phyloP scores from a whole-genome alignment of 2,797 vertebrate genomes.

The Podargus strigoides region DNA sequence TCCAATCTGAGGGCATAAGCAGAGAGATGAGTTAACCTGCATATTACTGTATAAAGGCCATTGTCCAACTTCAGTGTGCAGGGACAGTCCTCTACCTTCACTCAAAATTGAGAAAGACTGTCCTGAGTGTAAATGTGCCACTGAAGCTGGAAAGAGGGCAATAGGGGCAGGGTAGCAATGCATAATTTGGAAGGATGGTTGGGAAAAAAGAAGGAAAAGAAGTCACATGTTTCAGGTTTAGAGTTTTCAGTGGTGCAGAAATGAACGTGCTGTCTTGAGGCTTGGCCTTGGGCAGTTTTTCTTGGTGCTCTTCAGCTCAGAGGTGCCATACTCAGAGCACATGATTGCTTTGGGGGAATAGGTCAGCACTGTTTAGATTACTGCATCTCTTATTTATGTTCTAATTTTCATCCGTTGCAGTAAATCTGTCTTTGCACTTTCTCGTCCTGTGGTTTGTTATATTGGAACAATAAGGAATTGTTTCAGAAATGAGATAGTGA shows the following conservation, averaged over 20 bases:
- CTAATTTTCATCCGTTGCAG: background rate
- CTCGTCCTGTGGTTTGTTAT: background rate
- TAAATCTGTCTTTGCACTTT: background rate
- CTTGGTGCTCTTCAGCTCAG: background rate
- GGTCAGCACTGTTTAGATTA: background rate
- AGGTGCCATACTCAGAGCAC: background rate
- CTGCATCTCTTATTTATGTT: background rate
- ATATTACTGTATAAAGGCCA: background rate
- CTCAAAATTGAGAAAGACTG: no score
- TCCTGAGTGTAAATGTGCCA: background rate
- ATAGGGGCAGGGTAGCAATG: background rate
- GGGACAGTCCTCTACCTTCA: no score
- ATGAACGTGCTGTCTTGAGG: background rate
- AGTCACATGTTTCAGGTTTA: background rate
- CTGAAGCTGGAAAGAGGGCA: background rate
- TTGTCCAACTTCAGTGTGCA: background rate
- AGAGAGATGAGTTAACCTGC: background rate
- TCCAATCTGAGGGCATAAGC: background rate
- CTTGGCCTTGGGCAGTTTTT: background rate
- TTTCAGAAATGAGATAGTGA: background rate
- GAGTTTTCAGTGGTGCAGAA: background rate
- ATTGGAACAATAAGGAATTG: background rate
- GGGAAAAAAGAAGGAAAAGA: background rate
- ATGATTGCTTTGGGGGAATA: background rate
- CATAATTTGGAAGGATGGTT: background rate